These are phyloP conservation scores for Drosophila kanekoi DNA, from an alignment of 2,888 invertebrate species.

Conservation along the genomic window DNA sequence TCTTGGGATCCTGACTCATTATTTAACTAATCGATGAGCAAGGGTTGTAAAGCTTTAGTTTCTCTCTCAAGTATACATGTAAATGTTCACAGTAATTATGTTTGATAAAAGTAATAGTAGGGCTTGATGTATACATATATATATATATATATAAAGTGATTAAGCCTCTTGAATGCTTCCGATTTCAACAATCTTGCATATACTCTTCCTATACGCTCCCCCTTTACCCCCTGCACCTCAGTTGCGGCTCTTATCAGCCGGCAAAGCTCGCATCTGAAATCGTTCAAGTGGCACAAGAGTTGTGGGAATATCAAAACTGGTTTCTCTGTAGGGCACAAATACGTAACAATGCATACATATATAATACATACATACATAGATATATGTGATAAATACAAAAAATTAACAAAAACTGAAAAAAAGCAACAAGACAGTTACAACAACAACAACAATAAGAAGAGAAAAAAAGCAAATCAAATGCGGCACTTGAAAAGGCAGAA, in stretches of 20 bases:
- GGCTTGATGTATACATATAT: no score
- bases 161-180: constrained; percentile 19
- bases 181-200: constrained; percentile 25
- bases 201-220: background rate
- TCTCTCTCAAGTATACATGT: background rate
- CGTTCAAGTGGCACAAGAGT: constrained; percentile 57
- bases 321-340: constrained; percentile 73
- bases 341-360: constrained; percentile 61
- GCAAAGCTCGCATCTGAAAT: constrained; percentile 39
- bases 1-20: background rate
- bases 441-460: no score
- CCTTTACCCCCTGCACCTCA: background rate
- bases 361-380: constrained; percentile 18
- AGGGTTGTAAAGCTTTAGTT: background rate
- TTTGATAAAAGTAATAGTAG: constrained; percentile 1
- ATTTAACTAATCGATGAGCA: background rate
- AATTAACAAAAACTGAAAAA: constrained; percentile 23
- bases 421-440: constrained; percentile 32
- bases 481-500: constrained; percentile 61
- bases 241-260: constrained; percentile 37
- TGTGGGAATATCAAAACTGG: constrained; percentile 67
- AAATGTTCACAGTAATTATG: background rate
- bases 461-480: constrained; percentile 66
- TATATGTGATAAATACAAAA: constrained; percentile 40
- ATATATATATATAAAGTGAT: constrained; percentile 7